Evolutionary conservation across 2,888 invertebrate genomes (phyloP).

Genomic region (Philereme transversata): DNA sequence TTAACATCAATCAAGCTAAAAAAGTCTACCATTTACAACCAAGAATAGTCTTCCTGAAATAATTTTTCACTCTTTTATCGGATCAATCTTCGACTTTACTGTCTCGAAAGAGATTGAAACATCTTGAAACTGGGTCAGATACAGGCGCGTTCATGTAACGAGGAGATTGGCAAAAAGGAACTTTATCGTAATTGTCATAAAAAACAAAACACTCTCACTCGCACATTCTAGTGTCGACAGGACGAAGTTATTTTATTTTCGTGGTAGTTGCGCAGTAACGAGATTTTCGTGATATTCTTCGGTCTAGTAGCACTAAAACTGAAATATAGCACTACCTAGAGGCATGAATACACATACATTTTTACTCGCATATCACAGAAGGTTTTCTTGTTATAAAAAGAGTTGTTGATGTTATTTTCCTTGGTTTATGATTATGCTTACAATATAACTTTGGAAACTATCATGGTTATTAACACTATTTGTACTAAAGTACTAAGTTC

Average conservation of each 20-base stretch:
- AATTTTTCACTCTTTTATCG: slow-evolving; percentile 36
- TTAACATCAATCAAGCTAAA: slow-evolving; percentile 20
- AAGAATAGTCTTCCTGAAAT: slow-evolving; percentile 33
- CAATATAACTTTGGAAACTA: too few relatives aligned
- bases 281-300: slow-evolving; percentile 4
- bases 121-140: slow-evolving; percentile 35
- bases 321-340: too few relatives aligned
- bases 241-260: background rate
- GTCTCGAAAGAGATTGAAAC: slow-evolving; percentile 35
- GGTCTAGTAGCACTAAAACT: background rate
- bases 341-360: too few relatives aligned
- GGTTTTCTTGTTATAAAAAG: too few relatives aligned
- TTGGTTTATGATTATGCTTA: too few relatives aligned
- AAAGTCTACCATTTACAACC: slow-evolving; percentile 18
- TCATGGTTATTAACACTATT: too few relatives aligned
- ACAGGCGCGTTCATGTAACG: slow-evolving; percentile 16
- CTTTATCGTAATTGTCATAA: slow-evolving; percentile 9
- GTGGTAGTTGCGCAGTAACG: too few relatives aligned
- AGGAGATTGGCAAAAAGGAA: slow-evolving; percentile 14
- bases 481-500: too few relatives aligned
- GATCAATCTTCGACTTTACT: slow-evolving; percentile 34
- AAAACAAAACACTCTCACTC: too few relatives aligned
- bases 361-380: too few relatives aligned
- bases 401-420: too few relatives aligned
- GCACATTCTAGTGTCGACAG: background rate